Evolutionary conservation across 2,113 vertebrate species (phyloP).

Genomic region (Cettia cetti): DNA sequence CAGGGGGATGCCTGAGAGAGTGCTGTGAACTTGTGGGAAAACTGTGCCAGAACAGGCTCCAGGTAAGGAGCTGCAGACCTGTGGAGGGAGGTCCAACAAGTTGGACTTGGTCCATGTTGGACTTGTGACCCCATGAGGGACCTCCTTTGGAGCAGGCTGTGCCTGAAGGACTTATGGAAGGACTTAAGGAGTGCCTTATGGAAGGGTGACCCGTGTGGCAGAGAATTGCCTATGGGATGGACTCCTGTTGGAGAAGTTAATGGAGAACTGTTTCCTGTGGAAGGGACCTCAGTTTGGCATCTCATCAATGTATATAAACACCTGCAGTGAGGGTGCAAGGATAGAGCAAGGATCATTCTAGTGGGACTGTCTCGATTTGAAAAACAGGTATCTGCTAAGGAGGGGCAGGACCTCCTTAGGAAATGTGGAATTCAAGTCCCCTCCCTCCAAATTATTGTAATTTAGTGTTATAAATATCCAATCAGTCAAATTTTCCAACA

Average conservation of each 20-base stretch:
- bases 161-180: neutral
- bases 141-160: neutral
- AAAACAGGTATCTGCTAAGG: too few species aligned
- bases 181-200: rapidly evolving
- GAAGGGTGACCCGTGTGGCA: neutral
- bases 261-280: neutral
- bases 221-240: too few species aligned
- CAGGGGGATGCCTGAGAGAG: neutral
- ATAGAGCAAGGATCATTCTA: neutral
- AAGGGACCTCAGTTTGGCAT: neutral
- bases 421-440: too few species aligned
- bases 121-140: neutral
- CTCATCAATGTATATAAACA: neutral
- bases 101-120: neutral
- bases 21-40: neutral
- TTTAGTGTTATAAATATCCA: too few species aligned
- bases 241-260: neutral
- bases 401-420: too few species aligned
- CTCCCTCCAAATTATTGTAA: too few species aligned
- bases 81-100: neutral
- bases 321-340: neutral
- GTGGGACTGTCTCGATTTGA: too few species aligned
- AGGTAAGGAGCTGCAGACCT: rapidly evolving
- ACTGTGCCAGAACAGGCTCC: neutral
- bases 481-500: too few species aligned